Evolutionary conservation across 1,140 invertebrate genomes (phyloP).

Genomic region (Globodera rostochiensis): DNA sequence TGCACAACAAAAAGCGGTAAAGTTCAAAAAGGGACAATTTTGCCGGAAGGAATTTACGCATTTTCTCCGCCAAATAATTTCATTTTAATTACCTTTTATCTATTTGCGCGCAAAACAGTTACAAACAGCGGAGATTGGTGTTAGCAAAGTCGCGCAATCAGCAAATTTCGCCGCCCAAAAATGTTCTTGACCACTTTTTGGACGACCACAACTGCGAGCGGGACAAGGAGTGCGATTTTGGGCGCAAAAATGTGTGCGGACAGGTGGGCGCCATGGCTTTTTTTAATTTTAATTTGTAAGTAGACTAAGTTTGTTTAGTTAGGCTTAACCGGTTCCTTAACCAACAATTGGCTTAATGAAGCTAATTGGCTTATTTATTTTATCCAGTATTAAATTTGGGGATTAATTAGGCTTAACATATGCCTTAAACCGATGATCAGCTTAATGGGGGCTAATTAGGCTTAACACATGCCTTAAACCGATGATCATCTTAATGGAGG

Average conservation of each 20-base stretch:
- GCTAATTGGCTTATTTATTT: no score
- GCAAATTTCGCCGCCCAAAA: slow-evolving; percentile 6
- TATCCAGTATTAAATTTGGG: no score
- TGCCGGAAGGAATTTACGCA: background rate
- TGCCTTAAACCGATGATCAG: no score
- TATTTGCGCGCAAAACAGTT: background rate
- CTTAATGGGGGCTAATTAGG: no score
- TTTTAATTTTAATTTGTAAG: background rate
- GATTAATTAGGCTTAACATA: no score
- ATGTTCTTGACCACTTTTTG: slow-evolving; percentile 24
- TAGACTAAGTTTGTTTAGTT: no score
- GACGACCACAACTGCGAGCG: slow-evolving; percentile 26
- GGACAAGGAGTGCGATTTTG: slow-evolving; percentile 32
- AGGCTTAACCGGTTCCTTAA: no score
- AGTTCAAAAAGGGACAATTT: background rate
- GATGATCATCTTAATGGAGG: no score
- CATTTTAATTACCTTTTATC: background rate
- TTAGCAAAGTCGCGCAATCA: slow-evolving; percentile 10
- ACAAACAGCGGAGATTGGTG: slow-evolving; percentile 3
- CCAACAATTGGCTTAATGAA: no score
- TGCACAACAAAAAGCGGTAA: slow-evolving; percentile 12
- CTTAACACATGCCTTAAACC: no score
- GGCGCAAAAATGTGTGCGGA: slow-evolving; percentile 26
- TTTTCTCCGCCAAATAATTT: no score
- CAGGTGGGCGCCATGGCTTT: background rate